These are phyloP conservation scores for Drosophila sulfurigaster DNA, from an alignment of 1,140 invertebrate species.

Conservation along the genomic window DNA sequence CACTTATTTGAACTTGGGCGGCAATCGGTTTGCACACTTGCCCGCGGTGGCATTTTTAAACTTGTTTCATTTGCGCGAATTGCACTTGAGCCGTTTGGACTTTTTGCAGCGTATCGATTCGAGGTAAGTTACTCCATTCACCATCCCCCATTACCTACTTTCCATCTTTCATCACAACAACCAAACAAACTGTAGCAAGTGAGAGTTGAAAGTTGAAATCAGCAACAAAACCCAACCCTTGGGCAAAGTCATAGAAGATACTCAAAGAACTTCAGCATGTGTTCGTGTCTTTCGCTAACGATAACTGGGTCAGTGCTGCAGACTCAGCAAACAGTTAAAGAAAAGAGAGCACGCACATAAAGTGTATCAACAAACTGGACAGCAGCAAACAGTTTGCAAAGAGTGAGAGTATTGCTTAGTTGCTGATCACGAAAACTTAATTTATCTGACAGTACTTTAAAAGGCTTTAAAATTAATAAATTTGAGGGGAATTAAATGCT, in stretches of 20 bases:
- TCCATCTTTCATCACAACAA: not conserved
- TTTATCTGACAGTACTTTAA: no score
- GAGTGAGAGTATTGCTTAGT: slow-evolving; percentile 3
- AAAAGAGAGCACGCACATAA: not conserved
- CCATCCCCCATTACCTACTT: not conserved
- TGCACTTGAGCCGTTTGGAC: slow-evolving; percentile 89
- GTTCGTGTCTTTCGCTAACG: not conserved
- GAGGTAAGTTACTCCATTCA: slow-evolving; percentile 72
- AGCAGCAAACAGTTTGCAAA: slow-evolving; percentile 40
- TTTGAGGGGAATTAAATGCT: no score
- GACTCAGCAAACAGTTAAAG: slow-evolving; percentile 33
- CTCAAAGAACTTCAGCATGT: slow-evolving; percentile 12
- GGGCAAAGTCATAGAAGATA: slow-evolving; percentile 12
- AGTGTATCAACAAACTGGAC: slow-evolving; percentile 21
- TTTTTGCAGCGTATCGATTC: slow-evolving; percentile 89
- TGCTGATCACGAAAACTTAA: no score
- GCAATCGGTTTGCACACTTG: slow-evolving; percentile 90
- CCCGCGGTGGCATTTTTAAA: slow-evolving; percentile 91
- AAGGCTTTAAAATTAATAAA: no score
- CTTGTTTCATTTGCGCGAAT: slow-evolving; percentile 90
- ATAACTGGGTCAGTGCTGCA: slow-evolving; percentile 50
- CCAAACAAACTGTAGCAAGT: slow-evolving; percentile 1
- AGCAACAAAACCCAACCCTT: not conserved
- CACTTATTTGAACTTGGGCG: slow-evolving; percentile 89
- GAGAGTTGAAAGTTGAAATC: slow-evolving; percentile 33